Evolutionary conservation across 2,888 invertebrate species (phyloP).

Genomic region (Quadriops clusia): DNA sequence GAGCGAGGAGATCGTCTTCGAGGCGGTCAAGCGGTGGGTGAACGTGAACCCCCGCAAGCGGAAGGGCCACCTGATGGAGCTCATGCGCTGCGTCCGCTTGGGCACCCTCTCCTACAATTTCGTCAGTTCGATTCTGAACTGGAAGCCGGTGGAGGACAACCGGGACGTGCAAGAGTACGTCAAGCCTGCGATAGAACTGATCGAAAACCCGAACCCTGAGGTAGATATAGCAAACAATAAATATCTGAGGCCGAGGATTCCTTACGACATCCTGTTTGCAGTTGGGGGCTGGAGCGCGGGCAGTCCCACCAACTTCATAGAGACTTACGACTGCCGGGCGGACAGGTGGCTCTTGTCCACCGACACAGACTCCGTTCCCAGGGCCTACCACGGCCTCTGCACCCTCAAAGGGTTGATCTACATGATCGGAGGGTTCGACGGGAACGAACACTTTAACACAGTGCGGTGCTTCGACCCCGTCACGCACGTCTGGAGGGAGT

Average conservation of each 20-base stretch:
- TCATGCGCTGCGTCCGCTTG: conserved; percentile 53
- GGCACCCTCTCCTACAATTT: conserved; percentile 42
- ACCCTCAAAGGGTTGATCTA: conserved; percentile 57
- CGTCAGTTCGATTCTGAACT: conserved; percentile 19
- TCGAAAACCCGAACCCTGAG: conserved; percentile 15
- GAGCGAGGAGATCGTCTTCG: conserved; percentile 62
- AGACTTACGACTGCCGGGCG: conserved; percentile 67
- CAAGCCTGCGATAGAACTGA: conserved; percentile 15
- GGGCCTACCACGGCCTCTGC: conserved; percentile 73
- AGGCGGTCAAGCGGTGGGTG: conserved; percentile 61
- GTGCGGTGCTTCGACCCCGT: conserved; percentile 72
- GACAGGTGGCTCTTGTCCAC: conserved; percentile 64
- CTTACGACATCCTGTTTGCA: conserved; percentile 67
- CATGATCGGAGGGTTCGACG: conserved; percentile 77
- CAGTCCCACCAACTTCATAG: conserved; percentile 68
- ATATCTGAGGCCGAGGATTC: conserved; percentile 58
- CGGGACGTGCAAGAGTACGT: conserved; percentile 25
- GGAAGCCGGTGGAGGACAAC: conserved; percentile 18
- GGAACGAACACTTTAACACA: conserved; percentile 63
- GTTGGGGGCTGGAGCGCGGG: conserved; percentile 80
- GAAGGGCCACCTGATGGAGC: conserved; percentile 42
- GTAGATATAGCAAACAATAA: conserved; percentile 33
- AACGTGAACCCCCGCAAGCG: conserved; percentile 46
- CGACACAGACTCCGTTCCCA: conserved; percentile 53
- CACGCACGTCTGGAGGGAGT: conserved; percentile 59